phyloP scores from a whole-genome alignment of 2,113 vertebrate species.

The Rhadina sibilatrix region DNA sequence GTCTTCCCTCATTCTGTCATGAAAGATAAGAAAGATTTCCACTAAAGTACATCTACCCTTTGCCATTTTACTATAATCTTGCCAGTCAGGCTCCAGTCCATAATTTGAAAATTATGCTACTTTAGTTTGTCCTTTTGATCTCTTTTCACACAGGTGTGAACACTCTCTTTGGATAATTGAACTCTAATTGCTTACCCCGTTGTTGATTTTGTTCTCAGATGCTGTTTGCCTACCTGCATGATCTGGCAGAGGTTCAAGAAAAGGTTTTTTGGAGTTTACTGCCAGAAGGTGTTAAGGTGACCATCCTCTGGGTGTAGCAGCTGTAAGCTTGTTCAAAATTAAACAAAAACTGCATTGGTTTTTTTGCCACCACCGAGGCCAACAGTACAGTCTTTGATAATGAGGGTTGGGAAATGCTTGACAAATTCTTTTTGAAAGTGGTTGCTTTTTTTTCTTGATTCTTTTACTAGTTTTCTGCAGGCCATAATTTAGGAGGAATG shows the following conservation, averaged over 20 bases:
- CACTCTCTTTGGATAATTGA: not conserved
- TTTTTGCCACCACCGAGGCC: not conserved
- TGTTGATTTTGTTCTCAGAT: not conserved
- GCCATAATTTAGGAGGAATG: not conserved
- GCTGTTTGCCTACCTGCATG: not conserved
- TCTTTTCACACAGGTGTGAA: not conserved
- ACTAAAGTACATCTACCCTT: not conserved
- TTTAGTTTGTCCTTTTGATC: not conserved
- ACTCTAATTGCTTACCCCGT: not conserved
- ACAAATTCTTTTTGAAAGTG: not conserved
- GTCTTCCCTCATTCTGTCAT: not conserved
- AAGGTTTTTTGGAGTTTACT: not conserved
- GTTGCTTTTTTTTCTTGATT: not conserved
- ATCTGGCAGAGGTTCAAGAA: not conserved
- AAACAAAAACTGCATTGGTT: not conserved
- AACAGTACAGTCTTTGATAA: not conserved
- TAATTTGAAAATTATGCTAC: not conserved
- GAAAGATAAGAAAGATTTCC: not conserved
- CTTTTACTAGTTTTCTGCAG: constrained; percentile 28
- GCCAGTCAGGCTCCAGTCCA: not conserved
- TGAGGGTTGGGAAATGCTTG: not conserved
- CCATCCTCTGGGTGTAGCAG: not conserved
- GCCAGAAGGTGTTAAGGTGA: not conserved
- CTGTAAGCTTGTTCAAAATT: not conserved
- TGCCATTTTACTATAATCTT: not conserved